These are phyloP conservation scores for Campoplex capitator DNA, from an alignment of 2,888 invertebrate genomes.

Conservation along the genomic window DNA sequence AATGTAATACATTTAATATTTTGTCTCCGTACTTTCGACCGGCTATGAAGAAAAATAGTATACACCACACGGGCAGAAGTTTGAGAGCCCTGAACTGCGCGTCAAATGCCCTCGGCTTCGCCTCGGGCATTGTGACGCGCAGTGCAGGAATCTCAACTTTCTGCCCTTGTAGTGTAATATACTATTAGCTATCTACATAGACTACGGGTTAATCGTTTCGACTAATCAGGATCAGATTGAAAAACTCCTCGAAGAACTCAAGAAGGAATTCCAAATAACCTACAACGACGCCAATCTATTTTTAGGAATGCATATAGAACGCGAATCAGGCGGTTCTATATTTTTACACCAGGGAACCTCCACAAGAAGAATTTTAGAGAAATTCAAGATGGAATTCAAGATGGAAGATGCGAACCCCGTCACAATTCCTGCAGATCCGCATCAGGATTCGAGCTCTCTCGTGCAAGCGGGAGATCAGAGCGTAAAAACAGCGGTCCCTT, in stretches of 20 bases:
- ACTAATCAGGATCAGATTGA: conserved; percentile 59
- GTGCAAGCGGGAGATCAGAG: conserved; percentile 10
- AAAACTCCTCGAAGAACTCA: conserved; percentile 61
- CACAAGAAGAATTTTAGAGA: neutral
- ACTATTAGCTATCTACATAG: conserved; percentile 78
- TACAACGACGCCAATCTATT: conserved; percentile 36
- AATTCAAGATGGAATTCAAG: neutral
- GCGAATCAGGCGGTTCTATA: conserved; percentile 47
- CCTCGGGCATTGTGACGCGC: too few species aligned
- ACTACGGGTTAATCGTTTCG: conserved; percentile 75
- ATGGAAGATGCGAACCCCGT: neutral
- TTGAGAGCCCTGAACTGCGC: too few species aligned
- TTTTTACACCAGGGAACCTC: conserved; percentile 26
- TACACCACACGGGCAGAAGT: too few species aligned
- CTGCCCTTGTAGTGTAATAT: too few species aligned
- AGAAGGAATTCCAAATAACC: conserved; percentile 64
- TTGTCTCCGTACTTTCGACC: too few species aligned
- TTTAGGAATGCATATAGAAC: conserved; percentile 73
- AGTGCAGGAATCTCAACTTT: too few species aligned
- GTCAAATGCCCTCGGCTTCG: too few species aligned
- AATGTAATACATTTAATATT: too few species aligned
- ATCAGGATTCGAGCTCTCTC: neutral
- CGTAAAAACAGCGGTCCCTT: conserved; percentile 21
- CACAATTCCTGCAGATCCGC: too few species aligned
- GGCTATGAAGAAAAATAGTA: too few species aligned